Conservation (phyloP, 2,888 invertebrate genomes). For the Tetheella fluctuosa region DNA sequence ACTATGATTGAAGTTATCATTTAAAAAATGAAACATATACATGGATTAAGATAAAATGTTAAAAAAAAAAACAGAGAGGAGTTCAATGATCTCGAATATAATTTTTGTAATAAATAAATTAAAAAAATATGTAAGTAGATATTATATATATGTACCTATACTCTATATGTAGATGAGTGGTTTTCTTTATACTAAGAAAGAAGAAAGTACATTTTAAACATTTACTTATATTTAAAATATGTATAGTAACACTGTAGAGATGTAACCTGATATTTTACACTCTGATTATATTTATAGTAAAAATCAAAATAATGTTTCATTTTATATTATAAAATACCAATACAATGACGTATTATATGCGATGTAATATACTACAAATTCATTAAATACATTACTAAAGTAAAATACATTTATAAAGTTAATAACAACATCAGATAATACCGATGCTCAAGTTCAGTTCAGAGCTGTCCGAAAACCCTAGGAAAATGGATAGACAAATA, state of each 20-base stretch:
- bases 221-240: neutral
- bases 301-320: neutral
- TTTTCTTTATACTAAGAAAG: neutral
- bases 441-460: too few relatives aligned
- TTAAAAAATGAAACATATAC: neutral
- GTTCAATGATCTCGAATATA: conserved; percentile 20
- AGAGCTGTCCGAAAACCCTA: too few relatives aligned
- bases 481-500: too few relatives aligned
- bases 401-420: too few relatives aligned
- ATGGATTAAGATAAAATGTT: conserved; percentile 3
- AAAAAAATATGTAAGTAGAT: conserved; percentile 3
- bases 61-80: conserved; percentile 11
- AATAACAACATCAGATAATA: too few relatives aligned
- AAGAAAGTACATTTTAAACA: neutral
- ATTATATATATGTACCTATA: neutral
- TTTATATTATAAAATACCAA: neutral
- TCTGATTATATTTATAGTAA: neutral
- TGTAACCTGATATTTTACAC: conserved; percentile 3
- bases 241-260: neutral
- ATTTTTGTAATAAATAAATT: conserved; percentile 3
- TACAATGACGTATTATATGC: too few relatives aligned
- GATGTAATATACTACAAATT: too few relatives aligned
- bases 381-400: neutral
- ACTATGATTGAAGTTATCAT: neutral
- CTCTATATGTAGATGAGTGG: neutral